Evolutionary conservation across 2,888 invertebrate species (phyloP), one percentile per base, ranked within the genome.

Genomic region (Cyclophora punctaria): DNA sequence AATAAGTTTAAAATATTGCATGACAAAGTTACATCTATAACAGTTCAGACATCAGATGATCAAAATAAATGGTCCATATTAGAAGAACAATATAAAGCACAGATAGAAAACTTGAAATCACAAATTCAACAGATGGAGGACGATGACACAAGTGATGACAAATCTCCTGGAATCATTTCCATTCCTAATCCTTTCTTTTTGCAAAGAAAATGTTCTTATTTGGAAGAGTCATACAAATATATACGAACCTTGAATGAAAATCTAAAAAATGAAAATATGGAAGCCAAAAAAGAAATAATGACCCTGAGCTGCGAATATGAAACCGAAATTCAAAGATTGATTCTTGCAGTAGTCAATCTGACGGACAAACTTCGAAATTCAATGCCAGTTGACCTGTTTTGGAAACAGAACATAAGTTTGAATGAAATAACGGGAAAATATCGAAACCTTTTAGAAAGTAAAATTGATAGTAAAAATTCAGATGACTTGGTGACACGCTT

Each of bases 391-490:
- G 78, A 87, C 3, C 61, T 83, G 37, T 89, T 90, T 70, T 83
- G 87, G 68, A 89, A 91, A 62, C 78, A 91, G 60, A 90, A 90
- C 69, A 77, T 80, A 45, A 77, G 83, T 47, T 75, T 91, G 44
- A 89, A 89, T 55, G 85, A 90, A 50, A 63, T 81, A n/a, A 72
- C 78, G 3, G 66, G 84, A 20, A 92, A 92, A 66, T 89, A 91
- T 59, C 76, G 91, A 61, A 78, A 79, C 57, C 50, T 83, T 7
- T 48, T 89, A n/a, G 73, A 82, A 55, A 48, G 53, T 5, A 67
- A 72, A 41, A 55, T 76, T 3, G 71, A 66, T 34, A 69, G 20
- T 20, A 20, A 20, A 20, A 20, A 20, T 44, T 53, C 64, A 1
- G n/a, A 49, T 7, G 58, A 74, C 52, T 53, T 77, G 7, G 46